Evolutionary conservation across 2,797 vertebrate species (phyloP).

Genomic region (Poliocrania exsul): DNA sequence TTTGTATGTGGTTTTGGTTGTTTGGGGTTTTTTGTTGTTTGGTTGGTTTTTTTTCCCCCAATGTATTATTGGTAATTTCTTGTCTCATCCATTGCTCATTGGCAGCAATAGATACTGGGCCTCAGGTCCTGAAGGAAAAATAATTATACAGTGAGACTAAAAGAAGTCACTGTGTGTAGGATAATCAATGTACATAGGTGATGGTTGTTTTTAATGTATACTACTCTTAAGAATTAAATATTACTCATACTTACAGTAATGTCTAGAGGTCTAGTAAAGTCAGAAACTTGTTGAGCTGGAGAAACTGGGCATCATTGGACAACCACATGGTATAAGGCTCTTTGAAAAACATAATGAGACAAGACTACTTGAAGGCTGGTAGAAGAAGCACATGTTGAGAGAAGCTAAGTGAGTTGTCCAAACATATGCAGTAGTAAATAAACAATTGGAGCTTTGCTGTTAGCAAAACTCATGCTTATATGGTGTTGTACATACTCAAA

Average conservation of each 20-base stretch:
- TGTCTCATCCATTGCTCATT: not conserved
- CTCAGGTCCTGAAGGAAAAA: not conserved
- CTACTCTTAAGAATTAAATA: not conserved
- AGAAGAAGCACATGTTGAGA: not conserved
- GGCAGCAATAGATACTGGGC: not conserved
- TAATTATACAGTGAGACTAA: not conserved
- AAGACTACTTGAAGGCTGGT: not conserved
- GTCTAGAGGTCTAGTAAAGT: not conserved
- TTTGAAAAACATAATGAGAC: not conserved
- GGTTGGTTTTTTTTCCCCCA: not conserved
- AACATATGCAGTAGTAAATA: not conserved
- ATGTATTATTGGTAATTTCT: not conserved
- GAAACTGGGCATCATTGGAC: not conserved
- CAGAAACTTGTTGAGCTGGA: not conserved
- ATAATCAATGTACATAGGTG: not conserved
- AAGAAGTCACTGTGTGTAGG: not conserved
- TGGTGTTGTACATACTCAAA: not conserved
- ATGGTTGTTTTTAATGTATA: rapidly evolving
- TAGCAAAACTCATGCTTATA: not conserved
- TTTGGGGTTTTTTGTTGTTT: not conserved
- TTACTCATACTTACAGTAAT: not conserved
- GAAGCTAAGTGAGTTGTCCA: not conserved
- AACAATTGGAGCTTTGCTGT: not conserved
- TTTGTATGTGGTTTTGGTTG: rapidly evolving
- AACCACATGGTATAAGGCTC: not conserved